Percentiles rank a stretch among this genome's conserved stretches.
Evolutionary conservation across 1,140 invertebrate species (phyloP).

Genomic region (Drosophila leontia): DNA sequence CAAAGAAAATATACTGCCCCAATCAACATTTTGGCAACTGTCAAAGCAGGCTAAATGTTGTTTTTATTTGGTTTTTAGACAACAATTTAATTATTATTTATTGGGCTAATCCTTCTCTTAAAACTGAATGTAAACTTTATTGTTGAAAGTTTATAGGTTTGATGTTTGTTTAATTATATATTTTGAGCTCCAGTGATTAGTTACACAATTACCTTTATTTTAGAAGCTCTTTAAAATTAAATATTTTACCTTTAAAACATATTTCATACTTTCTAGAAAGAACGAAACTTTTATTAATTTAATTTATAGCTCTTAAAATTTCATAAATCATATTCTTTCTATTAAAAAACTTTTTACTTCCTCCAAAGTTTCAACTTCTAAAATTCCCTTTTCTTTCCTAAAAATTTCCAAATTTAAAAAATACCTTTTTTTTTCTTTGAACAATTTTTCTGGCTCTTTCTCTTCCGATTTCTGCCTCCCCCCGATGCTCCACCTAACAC

Average conservation of each 20-base stretch:
- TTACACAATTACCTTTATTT: no score
- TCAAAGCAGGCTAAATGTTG: slow-evolving; percentile 28
- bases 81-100: slow-evolving; percentile 23
- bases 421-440: slow-evolving; percentile 14
- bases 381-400: background rate
- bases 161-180: no score
- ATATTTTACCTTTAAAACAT: no score
- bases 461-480: slow-evolving; percentile 16
- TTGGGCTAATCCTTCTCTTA: background rate
- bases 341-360: background rate
- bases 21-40: slow-evolving; percentile 26
- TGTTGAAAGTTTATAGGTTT: background rate
- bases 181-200: no score
- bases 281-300: no score
- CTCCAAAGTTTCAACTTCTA: background rate
- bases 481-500: slow-evolving; percentile 13
- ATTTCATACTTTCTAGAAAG: no score
- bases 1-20: slow-evolving; percentile 3
- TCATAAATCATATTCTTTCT: no score
- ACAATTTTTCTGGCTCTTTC: slow-evolving; percentile 10
- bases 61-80: slow-evolving; percentile 1
- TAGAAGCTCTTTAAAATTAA: no score
- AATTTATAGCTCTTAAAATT: no score
- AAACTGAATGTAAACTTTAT: background rate
- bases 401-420: slow-evolving; percentile 15